These are phyloP conservation scores for Brachionus asplanchnoidis DNA, from an alignment of 1,140 invertebrate species.

Conservation along the genomic window DNA sequence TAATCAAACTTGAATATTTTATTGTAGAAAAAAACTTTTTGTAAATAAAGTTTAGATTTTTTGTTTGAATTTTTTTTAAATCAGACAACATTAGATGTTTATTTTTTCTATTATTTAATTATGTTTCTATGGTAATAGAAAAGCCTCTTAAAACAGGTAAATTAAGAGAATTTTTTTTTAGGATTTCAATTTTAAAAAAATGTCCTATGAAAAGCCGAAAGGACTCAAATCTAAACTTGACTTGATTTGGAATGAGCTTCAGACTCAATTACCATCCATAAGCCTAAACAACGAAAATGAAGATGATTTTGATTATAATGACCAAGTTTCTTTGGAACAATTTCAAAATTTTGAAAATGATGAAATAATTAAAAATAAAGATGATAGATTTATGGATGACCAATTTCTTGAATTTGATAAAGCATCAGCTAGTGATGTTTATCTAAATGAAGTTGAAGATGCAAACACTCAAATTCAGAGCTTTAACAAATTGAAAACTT, in stretches of 20 bases:
- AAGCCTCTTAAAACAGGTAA: background rate
- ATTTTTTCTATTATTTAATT: background rate
- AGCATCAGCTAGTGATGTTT: background rate
- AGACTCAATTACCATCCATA: background rate
- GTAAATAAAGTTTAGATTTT: background rate
- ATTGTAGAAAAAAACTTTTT: background rate
- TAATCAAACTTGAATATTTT: no score
- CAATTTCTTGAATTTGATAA: background rate
- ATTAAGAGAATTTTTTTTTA: background rate
- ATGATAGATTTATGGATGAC: background rate
- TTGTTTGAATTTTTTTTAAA: background rate
- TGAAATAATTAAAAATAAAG: background rate
- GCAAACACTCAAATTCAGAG: background rate
- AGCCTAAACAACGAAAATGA: background rate
- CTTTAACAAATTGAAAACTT: slow-evolving; percentile 18
- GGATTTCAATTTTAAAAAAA: background rate
- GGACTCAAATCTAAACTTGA: slow-evolving; percentile 5
- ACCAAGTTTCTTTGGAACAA: background rate
- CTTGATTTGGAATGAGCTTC: background rate
- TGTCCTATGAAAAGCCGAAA: background rate
- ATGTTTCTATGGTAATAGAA: background rate
- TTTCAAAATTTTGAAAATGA: background rate
- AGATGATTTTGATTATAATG: background rate
- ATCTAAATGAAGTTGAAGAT: background rate
- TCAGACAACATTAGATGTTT: background rate